Base-by-base conservation (phyloP, 2,113 vertebrate species). In the Chinchilla lanigera region DNA sequence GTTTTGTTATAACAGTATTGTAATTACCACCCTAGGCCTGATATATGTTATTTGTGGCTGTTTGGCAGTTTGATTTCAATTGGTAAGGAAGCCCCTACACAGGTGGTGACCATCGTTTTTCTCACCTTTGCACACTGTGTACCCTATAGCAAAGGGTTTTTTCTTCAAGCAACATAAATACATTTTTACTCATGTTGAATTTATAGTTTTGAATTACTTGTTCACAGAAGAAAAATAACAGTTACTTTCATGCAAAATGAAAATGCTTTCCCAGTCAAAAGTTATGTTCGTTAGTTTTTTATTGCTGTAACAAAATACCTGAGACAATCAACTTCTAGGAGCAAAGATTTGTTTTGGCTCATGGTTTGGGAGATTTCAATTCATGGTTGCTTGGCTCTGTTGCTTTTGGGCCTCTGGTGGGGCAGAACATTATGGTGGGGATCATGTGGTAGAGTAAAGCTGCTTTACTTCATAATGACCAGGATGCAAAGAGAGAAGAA, bases 171-270 rank as follows among this genome's bases (percentile, higher is more conserved):
- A 89, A 50, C 81, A 5, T 65, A 69, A 60, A 81, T 5, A 88
- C 17, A 65, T 91, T 96, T 87, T 84, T 78, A 90, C 75, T 92
- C 22, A 41, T 50, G 22, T 81, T 86, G 54, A 67, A 88, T 85
- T 93, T 78, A 90, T 35, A 73, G 85, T 50, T 95, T 97, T 77
- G 30, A 83, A 52, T 97, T 80, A 73, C 33, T 58, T 61, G 1
- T 69, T 93, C 80, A 97, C 35, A 85, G 84, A 94, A 93, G 65
- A 89, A 90, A 92, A 93, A 69, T 65, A 84, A 22, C 26, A 84
- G 19, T 35, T 93, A 60, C 35, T 44, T 94, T 6, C 4, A 47
- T 84, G 28, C 44, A 86, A 89, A 92, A 24, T 89, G 73, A 96
- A 86, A 95, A 50, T 91, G 10, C 7, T 86, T 94, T 93, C 44